Base-by-base conservation (phyloP, 2,888 invertebrate genomes). In the Calephelis perditalis region DNA sequence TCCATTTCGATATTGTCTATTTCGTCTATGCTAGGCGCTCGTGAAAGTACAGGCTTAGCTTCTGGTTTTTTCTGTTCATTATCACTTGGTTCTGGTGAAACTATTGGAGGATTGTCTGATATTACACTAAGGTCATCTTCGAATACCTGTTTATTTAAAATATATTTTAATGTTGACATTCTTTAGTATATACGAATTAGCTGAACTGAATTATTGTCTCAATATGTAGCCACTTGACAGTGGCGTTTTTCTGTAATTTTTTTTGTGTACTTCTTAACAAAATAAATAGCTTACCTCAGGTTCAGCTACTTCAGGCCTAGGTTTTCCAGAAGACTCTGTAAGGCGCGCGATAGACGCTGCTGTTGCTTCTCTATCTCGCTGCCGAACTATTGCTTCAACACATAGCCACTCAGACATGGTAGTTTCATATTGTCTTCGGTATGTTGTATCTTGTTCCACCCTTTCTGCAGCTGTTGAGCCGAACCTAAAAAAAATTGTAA, bases 361-460 rank as follows among this genome's bases (percentile, higher is more conserved):
- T 64, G 96, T 96, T 54, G 94, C 94, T 77, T 96, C 96, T 65
- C 94, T 94, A 72, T 97, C 97, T 7, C 94, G 84, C 75, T 96
- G 96, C 57, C 94, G 86, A 0, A 98, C 97, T 65, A 98, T 97
- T 0, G 97, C 97, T 76, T 99, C 98, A 0, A 98, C 97, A 0
- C 97, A 97, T 63, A 97, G 81, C 98, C 98, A 98, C 79, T 98
- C 98, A 0, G 97, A 97, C 96, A 98, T 97, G 0, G 96, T 96
- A 7, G 95, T 95, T 81, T 98, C 97, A 72, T 97, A 98, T 63
- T 94, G 93, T 54, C 95, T 94, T 63, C 94, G 93, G 52, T 95
- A 94, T 52, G 92, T 91, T 63, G 91, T 89, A 70, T 95, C 94
- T 65, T 94, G 92, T 67, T 94, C 93, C 7, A 79, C 76, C 10